These are phyloP conservation scores for Nothobranchius furzeri DNA, from an alignment of 2,113 vertebrate species.

Conservation along the genomic window DNA sequence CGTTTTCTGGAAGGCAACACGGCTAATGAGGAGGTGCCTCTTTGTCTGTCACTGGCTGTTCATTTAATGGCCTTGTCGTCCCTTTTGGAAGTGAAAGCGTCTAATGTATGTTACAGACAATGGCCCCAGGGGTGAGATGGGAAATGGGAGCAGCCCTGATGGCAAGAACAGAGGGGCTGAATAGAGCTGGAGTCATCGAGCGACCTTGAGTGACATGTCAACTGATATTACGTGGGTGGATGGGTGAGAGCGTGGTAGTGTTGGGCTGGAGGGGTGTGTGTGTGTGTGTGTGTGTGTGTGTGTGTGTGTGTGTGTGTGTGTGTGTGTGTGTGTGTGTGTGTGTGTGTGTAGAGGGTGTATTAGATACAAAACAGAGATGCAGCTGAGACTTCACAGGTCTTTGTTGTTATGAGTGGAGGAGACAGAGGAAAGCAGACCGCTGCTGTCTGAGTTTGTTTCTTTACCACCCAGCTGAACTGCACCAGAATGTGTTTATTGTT, in stretches of 20 bases:
- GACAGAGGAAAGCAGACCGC: slow-evolving; percentile 7
- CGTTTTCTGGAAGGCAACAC: slow-evolving; percentile 38
- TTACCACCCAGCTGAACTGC: background rate
- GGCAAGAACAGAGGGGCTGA: slow-evolving; percentile 67
- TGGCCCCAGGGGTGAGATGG: slow-evolving; percentile 64
- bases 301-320: too few species aligned
- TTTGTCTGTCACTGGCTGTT: slow-evolving; percentile 73
- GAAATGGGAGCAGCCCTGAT: slow-evolving; percentile 76
- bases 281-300: too few species aligned
- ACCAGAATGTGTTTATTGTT: slow-evolving; percentile 7
- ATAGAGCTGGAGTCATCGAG: slow-evolving; percentile 70
- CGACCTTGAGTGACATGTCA: slow-evolving; percentile 80
- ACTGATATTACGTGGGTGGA: slow-evolving; percentile 76
- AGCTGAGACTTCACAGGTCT: slow-evolving; percentile 30
- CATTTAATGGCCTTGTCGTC: slow-evolving; percentile 67
- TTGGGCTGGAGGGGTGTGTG: background rate
- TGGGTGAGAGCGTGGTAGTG: slow-evolving; percentile 56
- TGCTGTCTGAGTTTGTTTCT: slow-evolving; percentile 21
- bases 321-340: too few species aligned
- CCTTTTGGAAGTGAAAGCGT: slow-evolving; percentile 64
- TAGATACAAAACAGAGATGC: slow-evolving; percentile 30
- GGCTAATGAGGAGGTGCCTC: slow-evolving; percentile 71
- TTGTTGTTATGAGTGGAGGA: slow-evolving; percentile 18
- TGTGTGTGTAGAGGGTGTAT: background rate
- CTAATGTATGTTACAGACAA: slow-evolving; percentile 76